A percentile compares a stretch with the other conserved stretches of the same genome.
Evolutionary conservation across 2,113 vertebrate genomes (phyloP).

Genomic region (Cyanoderma ruficeps): DNA sequence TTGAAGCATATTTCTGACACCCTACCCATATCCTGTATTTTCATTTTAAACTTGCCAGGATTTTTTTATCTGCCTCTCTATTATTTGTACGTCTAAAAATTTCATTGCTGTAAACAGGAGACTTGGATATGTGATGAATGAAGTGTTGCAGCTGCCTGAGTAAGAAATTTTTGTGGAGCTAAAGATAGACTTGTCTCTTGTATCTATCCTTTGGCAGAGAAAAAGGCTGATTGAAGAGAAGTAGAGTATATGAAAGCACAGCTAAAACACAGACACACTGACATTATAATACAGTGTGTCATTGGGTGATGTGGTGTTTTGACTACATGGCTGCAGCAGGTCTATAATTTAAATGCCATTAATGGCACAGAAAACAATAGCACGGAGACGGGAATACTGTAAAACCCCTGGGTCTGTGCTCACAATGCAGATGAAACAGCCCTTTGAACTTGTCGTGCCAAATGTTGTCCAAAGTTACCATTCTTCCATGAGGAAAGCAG

Average conservation of each 20-base stretch:
- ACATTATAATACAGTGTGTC: conserved; percentile 66
- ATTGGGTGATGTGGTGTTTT: conserved; percentile 69
- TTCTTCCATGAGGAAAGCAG: conserved; percentile 5
- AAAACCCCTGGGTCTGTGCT: conserved; percentile 20
- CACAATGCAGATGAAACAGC: conserved; percentile 43
- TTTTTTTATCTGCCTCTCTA: not conserved
- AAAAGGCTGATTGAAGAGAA: conserved; percentile 46
- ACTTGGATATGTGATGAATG: not conserved
- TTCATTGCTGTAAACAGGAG: not conserved
- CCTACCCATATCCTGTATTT: not conserved
- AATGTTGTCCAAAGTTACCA: conserved; percentile 1
- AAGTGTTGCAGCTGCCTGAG: not conserved
- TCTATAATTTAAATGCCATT: conserved; percentile 84
- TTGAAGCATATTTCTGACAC: not conserved
- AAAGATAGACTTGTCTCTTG: conserved; percentile 13
- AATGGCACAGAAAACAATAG: conserved; percentile 54
- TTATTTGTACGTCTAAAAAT: not conserved
- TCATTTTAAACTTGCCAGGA: not conserved
- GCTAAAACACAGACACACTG: conserved; percentile 41
- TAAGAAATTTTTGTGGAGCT: conserved; percentile 1
- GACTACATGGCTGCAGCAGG: conserved; percentile 67
- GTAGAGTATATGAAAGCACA: conserved; percentile 49
- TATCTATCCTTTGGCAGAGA: conserved; percentile 5
- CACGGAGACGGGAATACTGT: conserved; percentile 25
- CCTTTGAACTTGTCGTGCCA: conserved; percentile 54